These are phyloP conservation scores for Hylia prasina DNA, from an alignment of 2,113 vertebrate genomes.

Conservation along the genomic window DNA sequence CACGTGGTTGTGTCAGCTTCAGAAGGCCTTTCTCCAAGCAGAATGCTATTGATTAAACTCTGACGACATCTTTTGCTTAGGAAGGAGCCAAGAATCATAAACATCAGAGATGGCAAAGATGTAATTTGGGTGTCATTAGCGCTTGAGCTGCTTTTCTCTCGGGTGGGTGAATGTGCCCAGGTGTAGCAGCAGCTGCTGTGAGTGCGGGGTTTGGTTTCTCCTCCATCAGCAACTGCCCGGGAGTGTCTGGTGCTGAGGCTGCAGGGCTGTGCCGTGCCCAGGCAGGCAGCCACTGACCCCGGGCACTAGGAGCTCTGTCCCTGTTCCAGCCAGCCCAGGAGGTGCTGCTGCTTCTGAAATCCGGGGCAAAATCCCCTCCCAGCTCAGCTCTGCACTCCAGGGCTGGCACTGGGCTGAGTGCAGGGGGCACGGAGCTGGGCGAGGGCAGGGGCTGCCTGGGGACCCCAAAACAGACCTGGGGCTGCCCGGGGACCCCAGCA, in stretches of 20 bases:
- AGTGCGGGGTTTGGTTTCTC: background rate
- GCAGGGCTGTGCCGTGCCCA: too few species aligned
- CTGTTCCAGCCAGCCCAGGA: background rate
- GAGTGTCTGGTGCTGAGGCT: background rate
- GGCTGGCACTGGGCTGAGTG: accelerated
- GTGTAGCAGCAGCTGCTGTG: background rate
- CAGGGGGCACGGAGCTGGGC: accelerated
- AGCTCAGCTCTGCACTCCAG: background rate
- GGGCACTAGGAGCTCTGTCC: too few species aligned
- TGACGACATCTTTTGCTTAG: background rate
- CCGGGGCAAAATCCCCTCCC: background rate
- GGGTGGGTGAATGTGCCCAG: background rate
- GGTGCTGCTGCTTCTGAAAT: accelerated
- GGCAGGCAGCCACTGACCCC: too few species aligned
- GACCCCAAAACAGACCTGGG: accelerated
- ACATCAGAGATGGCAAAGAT: background rate
- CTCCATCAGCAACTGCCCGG: background rate
- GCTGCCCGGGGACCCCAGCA: background rate
- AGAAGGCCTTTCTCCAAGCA: background rate
- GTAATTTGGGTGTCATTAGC: constrained; percentile 22
- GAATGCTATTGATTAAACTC: constrained; percentile 47
- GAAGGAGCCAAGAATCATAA: background rate
- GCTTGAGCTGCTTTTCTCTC: background rate
- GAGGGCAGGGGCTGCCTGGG: background rate
- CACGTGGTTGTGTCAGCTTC: background rate